Percentiles rank a stretch among this genome's conserved stretches.
Conservation (phyloP, 2,113 vertebrate genomes). For the Bos indicus region DNA sequence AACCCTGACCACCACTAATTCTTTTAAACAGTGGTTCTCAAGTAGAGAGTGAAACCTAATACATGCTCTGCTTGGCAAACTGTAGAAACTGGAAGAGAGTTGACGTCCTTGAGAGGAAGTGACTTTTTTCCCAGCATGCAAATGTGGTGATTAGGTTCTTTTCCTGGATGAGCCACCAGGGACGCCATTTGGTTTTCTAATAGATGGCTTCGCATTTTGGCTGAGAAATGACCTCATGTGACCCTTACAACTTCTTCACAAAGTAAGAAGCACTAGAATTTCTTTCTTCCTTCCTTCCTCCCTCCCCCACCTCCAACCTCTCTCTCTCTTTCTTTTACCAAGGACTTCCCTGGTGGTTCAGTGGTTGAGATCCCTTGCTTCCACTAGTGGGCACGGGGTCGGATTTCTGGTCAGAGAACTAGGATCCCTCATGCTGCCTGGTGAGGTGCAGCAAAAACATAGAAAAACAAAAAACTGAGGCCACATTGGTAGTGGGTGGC, state of each 20-base stretch:
- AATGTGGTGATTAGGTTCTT: neutral
- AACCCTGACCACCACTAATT: neutral
- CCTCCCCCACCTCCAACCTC: accelerated
- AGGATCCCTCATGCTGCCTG: neutral
- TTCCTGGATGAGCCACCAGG: neutral
- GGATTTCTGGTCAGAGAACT: neutral
- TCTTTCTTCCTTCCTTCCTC: neutral
- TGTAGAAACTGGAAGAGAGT: neutral
- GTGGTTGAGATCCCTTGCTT: neutral
- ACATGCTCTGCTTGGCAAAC: neutral
- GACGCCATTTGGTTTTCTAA: neutral
- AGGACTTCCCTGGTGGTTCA: neutral
- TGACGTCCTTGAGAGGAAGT: neutral
- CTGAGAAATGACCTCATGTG: neutral
- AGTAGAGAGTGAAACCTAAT: neutral
- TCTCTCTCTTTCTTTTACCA: neutral
- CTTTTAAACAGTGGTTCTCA: neutral
- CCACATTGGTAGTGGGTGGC: neutral
- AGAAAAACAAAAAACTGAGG: neutral
- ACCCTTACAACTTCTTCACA: neutral
- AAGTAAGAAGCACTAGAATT: neutral
- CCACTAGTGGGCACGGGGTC: neutral
- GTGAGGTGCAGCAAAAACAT: neutral
- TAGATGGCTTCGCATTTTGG: neutral
- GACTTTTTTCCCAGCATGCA: neutral